Evolutionary conservation across 2,888 invertebrate species (phyloP), one percentile per base, ranked within the genome.

Genomic region (Chymomyza caudatula): DNA sequence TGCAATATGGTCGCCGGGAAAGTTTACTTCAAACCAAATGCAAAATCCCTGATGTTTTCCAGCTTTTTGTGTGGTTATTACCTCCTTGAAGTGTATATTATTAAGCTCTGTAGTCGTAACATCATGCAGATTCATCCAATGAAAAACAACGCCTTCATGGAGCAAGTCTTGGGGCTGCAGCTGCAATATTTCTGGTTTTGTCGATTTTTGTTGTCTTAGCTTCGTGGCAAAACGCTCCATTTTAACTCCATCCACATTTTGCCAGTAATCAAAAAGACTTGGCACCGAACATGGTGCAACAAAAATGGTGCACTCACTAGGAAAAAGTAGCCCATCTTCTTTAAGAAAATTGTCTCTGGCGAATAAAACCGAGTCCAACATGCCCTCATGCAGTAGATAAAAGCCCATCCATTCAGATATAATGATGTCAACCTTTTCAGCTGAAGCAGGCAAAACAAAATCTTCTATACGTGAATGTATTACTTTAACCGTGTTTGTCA

Each of bases 381-480:
- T 98, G 5, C 96, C n/a, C n/a, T n/a, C 98, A 87, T 98, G 98
- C 15, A 98, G 91, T 37, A 98, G 92, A 90, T 97, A 98, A 90
- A 98, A 98, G 0, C 98, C 98, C 98, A 98, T 98, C 98, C 98
- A 98, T 91, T 98, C 98, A 0, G 98, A 98, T 3, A 98, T 93
- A 71, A 98, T 96, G 8, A 97, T 93, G 90, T 98, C 98, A 1
- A 96, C 95, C 90, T 95, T 94, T 8, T 92, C 92, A 58, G 93
- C 79, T 4, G 89, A 85, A n/a, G n/a, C n/a, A n/a, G n/a, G n/a
- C n/a, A n/a, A n/a, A n/a, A n/a, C n/a, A n/a, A n/a, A n/a, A n/a
- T 97, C 94, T 58, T 89, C 89, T 0, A 89, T 77, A 65, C 76
- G 75, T 0, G 85, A 86, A 11, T 86, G 83, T 22, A 89, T 84